Percentiles rank a stretch among this genome's conserved stretches.
These are phyloP conservation scores for Drosophila bocqueti DNA, from an alignment of 1,140 invertebrate species.

Conservation along the genomic window DNA sequence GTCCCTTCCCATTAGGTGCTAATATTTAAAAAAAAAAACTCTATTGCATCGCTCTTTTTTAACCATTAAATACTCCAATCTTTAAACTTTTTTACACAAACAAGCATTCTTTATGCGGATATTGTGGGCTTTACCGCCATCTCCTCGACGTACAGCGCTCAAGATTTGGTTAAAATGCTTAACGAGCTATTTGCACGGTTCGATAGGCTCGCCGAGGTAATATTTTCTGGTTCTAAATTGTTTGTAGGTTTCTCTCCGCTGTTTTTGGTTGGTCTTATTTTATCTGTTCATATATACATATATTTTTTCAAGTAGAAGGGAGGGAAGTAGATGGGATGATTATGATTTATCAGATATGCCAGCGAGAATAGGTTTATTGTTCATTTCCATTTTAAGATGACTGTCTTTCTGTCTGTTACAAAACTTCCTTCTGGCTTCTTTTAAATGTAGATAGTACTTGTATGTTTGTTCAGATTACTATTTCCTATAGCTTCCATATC, in stretches of 20 bases:
- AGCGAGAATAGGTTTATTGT: slow-evolving; percentile 27
- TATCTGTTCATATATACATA: slow-evolving; percentile 39
- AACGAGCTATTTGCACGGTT: slow-evolving; percentile 97
- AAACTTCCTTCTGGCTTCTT: background rate
- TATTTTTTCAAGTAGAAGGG: background rate
- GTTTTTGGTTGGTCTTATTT: slow-evolving; percentile 21
- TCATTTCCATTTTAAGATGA: slow-evolving; percentile 11
- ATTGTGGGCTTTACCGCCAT: slow-evolving; percentile 98
- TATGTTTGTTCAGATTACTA: background rate
- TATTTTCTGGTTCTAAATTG: slow-evolving; percentile 36
- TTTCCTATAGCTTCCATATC: background rate
- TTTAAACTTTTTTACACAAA: slow-evolving; percentile 15
- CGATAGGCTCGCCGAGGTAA: slow-evolving; percentile 95
- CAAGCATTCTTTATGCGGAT: slow-evolving; percentile 94
- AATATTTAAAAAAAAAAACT: slow-evolving; percentile 36
- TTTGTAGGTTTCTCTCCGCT: slow-evolving; percentile 8
- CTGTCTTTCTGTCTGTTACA: background rate
- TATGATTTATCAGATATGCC: slow-evolving; percentile 57
- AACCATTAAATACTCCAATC: slow-evolving; percentile 34
- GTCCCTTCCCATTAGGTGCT: slow-evolving; percentile 10
- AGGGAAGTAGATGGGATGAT: slow-evolving; percentile 19
- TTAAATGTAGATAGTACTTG: background rate
- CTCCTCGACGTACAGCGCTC: slow-evolving; percentile 96
- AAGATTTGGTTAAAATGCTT: slow-evolving; percentile 96
- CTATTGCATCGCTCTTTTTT: slow-evolving; percentile 9